Conservation (phyloP, 2,113 vertebrate genomes). For the Mesitornis unicolor region DNA sequence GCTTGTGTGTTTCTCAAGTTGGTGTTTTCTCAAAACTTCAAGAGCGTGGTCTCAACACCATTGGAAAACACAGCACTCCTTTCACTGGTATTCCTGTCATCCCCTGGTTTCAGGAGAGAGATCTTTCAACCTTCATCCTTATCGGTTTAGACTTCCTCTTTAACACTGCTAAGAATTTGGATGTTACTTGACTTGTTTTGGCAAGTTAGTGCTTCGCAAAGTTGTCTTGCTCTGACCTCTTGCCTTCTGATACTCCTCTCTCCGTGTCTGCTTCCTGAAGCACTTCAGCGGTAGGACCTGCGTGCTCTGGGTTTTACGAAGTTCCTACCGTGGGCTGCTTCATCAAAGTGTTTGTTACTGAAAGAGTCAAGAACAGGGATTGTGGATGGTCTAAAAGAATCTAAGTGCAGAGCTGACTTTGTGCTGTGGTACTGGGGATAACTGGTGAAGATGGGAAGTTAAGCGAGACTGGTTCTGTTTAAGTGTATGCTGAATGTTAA, state of each 20-base stretch:
- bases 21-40: neutral
- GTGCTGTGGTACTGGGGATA: neutral
- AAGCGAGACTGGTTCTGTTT: neutral
- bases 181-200: neutral
- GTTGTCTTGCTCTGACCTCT: neutral
- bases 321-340: neutral
- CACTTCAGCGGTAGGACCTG: neutral
- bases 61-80: neutral
- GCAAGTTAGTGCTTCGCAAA: neutral
- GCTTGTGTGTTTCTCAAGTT: neutral
- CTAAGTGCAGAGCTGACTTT: neutral
- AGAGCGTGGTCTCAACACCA: fast-evolving
- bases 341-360: neutral
- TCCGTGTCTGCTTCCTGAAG: too few species aligned
- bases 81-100: neutral
- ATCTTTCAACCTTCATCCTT: neutral
- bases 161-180: neutral
- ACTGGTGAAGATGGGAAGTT: neutral
- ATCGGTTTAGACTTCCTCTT: neutral
- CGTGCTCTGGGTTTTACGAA: fast-evolving
- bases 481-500: neutral
- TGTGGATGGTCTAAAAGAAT: neutral
- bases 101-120: neutral
- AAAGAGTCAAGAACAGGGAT: too few species aligned
- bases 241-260: neutral